These are phyloP conservation scores for Platyrinchus mystaceus DNA, from an alignment of 2,797 vertebrate genomes.

Conservation along the genomic window DNA sequence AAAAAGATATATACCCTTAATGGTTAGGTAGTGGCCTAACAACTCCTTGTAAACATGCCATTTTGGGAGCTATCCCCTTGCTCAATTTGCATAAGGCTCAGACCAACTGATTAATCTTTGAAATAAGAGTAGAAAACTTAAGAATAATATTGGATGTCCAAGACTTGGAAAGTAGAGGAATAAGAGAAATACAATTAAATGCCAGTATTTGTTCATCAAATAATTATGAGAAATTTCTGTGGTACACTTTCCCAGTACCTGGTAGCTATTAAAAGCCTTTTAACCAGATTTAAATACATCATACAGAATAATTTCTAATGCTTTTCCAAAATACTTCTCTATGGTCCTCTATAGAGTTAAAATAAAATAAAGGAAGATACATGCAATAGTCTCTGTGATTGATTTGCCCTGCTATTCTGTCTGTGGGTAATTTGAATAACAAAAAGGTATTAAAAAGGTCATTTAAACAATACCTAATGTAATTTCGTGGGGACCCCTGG, in stretches of 20 bases:
- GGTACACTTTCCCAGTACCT: not conserved
- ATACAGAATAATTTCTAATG: not conserved
- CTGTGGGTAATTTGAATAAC: not conserved
- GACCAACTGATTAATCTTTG: not conserved
- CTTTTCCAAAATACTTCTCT: not conserved
- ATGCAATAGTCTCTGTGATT: not conserved
- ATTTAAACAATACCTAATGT: not conserved
- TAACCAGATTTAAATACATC: not conserved
- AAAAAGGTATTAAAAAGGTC: not conserved
- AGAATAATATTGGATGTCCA: not conserved
- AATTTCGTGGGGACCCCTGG: too few relatives aligned
- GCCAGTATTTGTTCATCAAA: constrained; percentile 24
- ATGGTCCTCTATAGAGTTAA: not conserved
- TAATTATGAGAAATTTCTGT: not conserved
- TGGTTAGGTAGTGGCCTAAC: not conserved
- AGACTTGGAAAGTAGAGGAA: not conserved
- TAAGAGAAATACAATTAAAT: constrained; percentile 10
- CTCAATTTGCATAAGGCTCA: not conserved
- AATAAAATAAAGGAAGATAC: not conserved
- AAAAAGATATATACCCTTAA: not conserved
- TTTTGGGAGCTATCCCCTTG: not conserved
- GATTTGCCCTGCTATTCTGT: not conserved
- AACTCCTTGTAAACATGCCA: not conserved
- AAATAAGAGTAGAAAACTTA: not conserved
- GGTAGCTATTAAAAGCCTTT: not conserved